Conservation (phyloP, 2,797 vertebrate species). For the Sebastes oblongus region DNA sequence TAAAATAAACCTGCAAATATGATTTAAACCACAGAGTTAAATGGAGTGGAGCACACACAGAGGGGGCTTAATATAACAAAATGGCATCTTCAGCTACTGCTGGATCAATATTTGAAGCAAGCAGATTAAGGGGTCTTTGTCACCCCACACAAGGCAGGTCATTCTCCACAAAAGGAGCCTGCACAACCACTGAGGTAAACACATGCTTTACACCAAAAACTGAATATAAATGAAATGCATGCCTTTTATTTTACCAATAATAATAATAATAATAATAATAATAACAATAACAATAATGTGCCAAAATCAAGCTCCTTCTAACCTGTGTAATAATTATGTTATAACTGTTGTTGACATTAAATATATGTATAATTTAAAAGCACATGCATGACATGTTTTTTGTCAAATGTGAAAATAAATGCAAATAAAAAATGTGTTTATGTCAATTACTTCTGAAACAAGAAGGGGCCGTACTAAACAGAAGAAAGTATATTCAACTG, state of each 20-base stretch:
- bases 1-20: constrained; percentile 25
- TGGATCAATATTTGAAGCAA: constrained; percentile 78
- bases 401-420: not conserved
- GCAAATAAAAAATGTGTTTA: constrained; percentile 12
- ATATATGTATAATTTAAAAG: not conserved
- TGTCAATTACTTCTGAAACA: constrained; percentile 21
- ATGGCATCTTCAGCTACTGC: constrained; percentile 76
- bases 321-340: not conserved
- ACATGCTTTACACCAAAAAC: not conserved
- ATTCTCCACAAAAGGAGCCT: constrained; percentile 51
- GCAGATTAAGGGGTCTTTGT: constrained; percentile 76
- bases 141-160: constrained; percentile 68
- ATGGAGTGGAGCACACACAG: constrained; percentile 46
- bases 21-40: constrained; percentile 25
- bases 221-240: not conserved
- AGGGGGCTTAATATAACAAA: constrained; percentile 71
- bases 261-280: too few relatives aligned
- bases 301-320: not conserved
- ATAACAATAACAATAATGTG: too few relatives aligned
- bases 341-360: not conserved
- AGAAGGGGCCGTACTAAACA: not conserved
- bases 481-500: constrained; percentile 59
- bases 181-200: constrained; percentile 17
- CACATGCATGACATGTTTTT: not conserved
- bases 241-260: not conserved